Evolutionary conservation across 2,888 invertebrate species (phyloP).

Genomic region (Branchipolynoe longqiensis): DNA sequence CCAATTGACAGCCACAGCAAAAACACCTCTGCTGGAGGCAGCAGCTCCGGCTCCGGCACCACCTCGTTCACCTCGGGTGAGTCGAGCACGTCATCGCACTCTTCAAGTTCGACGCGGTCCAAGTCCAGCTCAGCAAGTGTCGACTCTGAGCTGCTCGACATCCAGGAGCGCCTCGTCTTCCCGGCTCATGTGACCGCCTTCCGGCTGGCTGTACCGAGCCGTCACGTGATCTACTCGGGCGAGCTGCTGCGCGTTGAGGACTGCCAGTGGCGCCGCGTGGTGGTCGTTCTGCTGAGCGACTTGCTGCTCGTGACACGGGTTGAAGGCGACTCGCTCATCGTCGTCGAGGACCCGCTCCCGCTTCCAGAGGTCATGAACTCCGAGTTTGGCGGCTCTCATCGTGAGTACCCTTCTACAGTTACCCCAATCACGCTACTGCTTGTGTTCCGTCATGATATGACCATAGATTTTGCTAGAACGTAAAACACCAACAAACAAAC

Average conservation of each 20-base stretch:
- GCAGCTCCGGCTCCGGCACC: background rate
- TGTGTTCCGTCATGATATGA: background rate
- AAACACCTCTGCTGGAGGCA: too few species aligned
- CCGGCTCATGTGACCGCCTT: constrained; percentile 42
- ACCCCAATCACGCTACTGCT: background rate
- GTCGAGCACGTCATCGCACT: background rate
- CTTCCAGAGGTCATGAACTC: constrained; percentile 43
- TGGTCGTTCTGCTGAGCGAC: constrained; percentile 61
- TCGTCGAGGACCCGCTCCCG: constrained; percentile 59
- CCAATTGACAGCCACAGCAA: background rate
- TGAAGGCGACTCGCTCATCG: constrained; percentile 57
- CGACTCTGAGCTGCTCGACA: constrained; percentile 76
- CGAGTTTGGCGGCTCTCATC: constrained; percentile 57
- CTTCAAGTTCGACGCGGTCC: constrained; percentile 22
- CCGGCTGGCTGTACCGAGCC: constrained; percentile 52
- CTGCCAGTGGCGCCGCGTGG: constrained; percentile 13
- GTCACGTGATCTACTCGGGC: constrained; percentile 63
- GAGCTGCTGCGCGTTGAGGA: constrained; percentile 53
- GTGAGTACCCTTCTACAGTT: constrained; percentile 51
- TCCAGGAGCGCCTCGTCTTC: constrained; percentile 78
- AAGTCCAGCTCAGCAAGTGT: constrained; percentile 64
- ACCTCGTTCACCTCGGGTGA: background rate
- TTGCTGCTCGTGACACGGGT: constrained; percentile 59
- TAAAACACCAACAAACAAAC: too few species aligned
- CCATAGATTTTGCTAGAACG: too few species aligned